Evolutionary conservation across 2,888 invertebrate species (phyloP), one percentile per base, ranked within the genome.

Genomic region (Heteromurus nitidus): DNA sequence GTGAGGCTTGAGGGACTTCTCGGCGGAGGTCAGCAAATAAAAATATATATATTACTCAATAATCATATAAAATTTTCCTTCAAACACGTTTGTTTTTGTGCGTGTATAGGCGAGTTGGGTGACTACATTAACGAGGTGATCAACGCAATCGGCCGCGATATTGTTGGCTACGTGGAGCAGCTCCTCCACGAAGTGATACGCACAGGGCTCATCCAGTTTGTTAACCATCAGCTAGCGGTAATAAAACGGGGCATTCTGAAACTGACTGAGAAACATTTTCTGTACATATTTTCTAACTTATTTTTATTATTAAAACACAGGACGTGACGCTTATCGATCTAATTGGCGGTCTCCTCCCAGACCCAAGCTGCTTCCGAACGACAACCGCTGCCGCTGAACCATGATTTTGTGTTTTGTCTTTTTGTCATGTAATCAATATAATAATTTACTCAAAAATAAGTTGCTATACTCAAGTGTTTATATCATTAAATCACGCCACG

Each of bases 1-100:
- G 26, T 55, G 11, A 22, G 55, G 26, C 55, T 55, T 7, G 55
- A 55, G 26, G 55, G 55, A n/a, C 55, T 55, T 24, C 55, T 55
- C 26, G 55, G 55, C 3, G 55, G 55, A 55, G 55, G 55, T 55
- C 16, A 36, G 5, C 36, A 36, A 13, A 44, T n/a, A 44, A 44
- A 44, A 36, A 9, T 36, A 36, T 13, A 36, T 13, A 36, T 9
- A 36, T 36, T 47, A 11, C n/a, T 47, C 47, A 47, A 47, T 3
- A 36, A 3, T 11, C 3, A n/a, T 47, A 16, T 47, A 5, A 5
- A 47, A 47, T 5, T 47, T 47, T 36, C 36, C 36, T 36, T n/a
- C n/a, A n/a, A 9, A 36, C 36, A 36, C 36, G 36, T 9, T 36
- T 9, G 13, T 36, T 36, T 47, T 9, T 47, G 3, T 47, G 9